Percentiles rank a stretch among this genome's conserved stretches.
These are phyloP conservation scores for Synergus japonicus DNA, from an alignment of 2,888 invertebrate species.

Conservation along the genomic window DNA sequence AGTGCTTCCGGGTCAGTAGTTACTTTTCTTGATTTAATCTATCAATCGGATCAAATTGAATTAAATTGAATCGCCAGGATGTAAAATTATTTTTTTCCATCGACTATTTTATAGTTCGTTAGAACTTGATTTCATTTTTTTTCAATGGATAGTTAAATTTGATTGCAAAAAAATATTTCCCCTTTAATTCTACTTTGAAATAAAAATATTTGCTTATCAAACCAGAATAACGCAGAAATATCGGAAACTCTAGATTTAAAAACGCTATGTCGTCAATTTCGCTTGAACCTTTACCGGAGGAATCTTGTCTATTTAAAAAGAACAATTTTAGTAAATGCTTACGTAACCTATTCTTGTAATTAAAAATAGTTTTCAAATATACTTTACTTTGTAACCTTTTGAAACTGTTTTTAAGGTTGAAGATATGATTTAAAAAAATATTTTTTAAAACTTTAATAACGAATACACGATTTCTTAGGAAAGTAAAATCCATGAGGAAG, in stretches of 20 bases:
- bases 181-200: not conserved
- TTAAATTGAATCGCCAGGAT: slow-evolving; percentile 14
- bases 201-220: not conserved
- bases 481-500: not conserved
- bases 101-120: not conserved
- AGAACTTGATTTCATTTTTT: not conserved
- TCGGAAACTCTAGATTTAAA: too few relatives aligned
- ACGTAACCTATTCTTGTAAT: not conserved
- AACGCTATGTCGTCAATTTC: too few relatives aligned
- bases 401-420: not conserved
- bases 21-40: slow-evolving; percentile 25
- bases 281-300: too few relatives aligned
- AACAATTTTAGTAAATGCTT: too few relatives aligned
- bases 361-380: not conserved
- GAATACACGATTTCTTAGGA: not conserved
- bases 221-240: too few relatives aligned
- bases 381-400: too few relatives aligned
- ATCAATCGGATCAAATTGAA: slow-evolving; percentile 5
- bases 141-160: too few relatives aligned
- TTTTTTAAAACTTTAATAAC: not conserved
- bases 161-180: not conserved
- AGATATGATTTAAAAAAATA: not conserved
- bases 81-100: not conserved
- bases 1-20: not conserved
- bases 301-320: too few relatives aligned